Conservation (phyloP, 1,140 invertebrate genomes). For the Eubasilissa regina region DNA sequence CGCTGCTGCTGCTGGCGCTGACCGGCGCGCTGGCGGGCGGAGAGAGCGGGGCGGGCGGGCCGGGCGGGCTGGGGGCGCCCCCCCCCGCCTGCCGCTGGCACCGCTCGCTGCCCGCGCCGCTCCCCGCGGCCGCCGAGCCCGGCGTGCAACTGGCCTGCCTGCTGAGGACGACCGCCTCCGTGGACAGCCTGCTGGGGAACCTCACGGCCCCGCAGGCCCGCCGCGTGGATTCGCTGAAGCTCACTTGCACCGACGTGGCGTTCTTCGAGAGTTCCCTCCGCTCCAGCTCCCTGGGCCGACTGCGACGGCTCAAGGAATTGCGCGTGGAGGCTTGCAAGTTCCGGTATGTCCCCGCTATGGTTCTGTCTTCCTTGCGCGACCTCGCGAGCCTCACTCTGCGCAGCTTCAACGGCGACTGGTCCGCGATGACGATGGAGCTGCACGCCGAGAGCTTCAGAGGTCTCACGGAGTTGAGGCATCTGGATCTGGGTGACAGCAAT, state of each 20-base stretch:
- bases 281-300: conserved; percentile 76
- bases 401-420: conserved; percentile 87
- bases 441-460: conserved; percentile 82
- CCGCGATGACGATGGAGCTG: conserved; percentile 84
- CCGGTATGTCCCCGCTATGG: conserved; percentile 80
- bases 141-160: conserved; percentile 78
- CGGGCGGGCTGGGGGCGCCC: conserved; percentile 66
- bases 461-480: conserved; percentile 77
- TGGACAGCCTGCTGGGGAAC: conserved; percentile 80
- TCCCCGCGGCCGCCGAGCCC: conserved; percentile 65
- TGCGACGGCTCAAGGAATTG: conserved; percentile 76
- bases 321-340: conserved; percentile 87
- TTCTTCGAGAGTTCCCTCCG: conserved; percentile 85
- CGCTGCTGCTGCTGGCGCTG: conserved; percentile 62
- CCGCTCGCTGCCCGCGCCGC: conserved; percentile 65
- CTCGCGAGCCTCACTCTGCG: conserved; percentile 81
- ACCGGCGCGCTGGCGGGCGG: conserved; percentile 66
- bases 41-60: conserved; percentile 65
- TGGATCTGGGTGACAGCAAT: conserved; percentile 87
- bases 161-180: conserved; percentile 81
- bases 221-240: conserved; percentile 78
- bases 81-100: conserved; percentile 81
- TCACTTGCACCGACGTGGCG: conserved; percentile 85
- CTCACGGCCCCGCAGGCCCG: conserved; percentile 79
- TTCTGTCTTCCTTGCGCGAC: conserved; percentile 79